phyloP scores from a whole-genome alignment of 2,888 invertebrate genomes.

The Hymenopus coronatus region DNA sequence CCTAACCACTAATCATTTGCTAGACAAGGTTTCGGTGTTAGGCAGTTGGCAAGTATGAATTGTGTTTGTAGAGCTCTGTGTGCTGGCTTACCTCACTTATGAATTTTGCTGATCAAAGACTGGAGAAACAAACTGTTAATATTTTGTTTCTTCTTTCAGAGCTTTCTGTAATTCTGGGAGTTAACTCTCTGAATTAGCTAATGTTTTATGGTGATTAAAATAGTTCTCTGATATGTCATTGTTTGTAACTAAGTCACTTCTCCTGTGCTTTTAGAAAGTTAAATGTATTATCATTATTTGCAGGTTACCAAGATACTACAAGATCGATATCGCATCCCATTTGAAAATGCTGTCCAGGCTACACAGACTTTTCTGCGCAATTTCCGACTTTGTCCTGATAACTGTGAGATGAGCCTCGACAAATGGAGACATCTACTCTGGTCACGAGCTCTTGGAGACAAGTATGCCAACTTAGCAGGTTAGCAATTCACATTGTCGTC shows the following conservation, averaged over 20 bases:
- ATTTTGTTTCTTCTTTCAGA: no score
- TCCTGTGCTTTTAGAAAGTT: background rate
- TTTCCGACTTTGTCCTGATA: slow-evolving; percentile 80
- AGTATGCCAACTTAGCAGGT: slow-evolving; percentile 38
- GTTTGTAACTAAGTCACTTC: background rate
- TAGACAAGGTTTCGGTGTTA: no score
- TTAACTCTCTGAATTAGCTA: no score
- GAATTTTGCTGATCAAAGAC: no score
- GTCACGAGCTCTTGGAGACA: slow-evolving; percentile 72
- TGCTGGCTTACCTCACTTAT: no score
- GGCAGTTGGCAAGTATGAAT: no score
- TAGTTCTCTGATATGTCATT: background rate
- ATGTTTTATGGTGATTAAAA: no score
- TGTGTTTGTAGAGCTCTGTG: no score
- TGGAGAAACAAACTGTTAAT: no score
- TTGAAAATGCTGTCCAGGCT: slow-evolving; percentile 61
- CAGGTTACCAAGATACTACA: slow-evolving; percentile 54
- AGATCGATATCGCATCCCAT: slow-evolving; percentile 64
- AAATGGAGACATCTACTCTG: slow-evolving; percentile 76
- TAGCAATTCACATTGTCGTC: background rate
- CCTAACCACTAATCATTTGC: no score
- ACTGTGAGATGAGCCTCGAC: slow-evolving; percentile 67
- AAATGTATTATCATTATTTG: background rate
- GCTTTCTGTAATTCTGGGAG: no score
- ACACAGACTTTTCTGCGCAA: slow-evolving; percentile 68